Evolutionary conservation across 2,888 invertebrate species (phyloP).

Genomic region (Oegoconia quadripuncta): DNA sequence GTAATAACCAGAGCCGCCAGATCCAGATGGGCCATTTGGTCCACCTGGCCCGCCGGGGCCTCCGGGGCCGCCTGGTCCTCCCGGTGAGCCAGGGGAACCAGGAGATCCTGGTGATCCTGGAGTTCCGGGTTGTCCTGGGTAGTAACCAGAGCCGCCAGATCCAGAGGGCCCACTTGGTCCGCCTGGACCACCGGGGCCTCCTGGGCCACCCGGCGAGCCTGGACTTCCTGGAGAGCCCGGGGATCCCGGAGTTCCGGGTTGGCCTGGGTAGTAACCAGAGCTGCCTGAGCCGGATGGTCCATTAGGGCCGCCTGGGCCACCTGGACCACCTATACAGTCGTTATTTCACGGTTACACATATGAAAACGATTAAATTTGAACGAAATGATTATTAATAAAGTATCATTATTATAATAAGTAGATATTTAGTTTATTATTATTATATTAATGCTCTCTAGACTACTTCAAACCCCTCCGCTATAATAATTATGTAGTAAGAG

Average conservation of each 20-base stretch:
- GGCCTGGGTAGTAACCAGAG: conserved; percentile 15
- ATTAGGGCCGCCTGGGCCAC: conserved; percentile 14
- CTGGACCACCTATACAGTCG: conserved; percentile 19
- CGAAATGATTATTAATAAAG: too few relatives aligned
- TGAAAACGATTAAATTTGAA: too few relatives aligned
- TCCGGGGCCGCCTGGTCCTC: conserved; percentile 21
- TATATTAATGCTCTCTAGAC: too few relatives aligned
- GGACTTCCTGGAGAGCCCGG: conserved; percentile 36
- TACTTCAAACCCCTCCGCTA: too few relatives aligned
- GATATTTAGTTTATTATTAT: too few relatives aligned
- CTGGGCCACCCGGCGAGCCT: conserved; percentile 19
- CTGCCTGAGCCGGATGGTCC: conserved; percentile 34
- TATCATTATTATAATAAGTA: too few relatives aligned
- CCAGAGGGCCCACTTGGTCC: conserved; percentile 10
- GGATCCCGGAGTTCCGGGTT: conserved; percentile 20
- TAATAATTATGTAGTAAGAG: too few relatives aligned
- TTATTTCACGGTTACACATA: too few relatives aligned
- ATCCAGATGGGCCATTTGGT: conserved; percentile 53
- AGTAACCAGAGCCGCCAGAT: conserved; percentile 12
- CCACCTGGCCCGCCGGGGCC: conserved; percentile 24
- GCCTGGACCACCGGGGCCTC: conserved; percentile 37
- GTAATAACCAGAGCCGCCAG: conserved; percentile 50
- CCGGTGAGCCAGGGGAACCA: conserved; percentile 35
- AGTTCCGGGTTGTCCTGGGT: conserved; percentile 22
- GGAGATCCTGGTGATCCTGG: conserved; percentile 35